Evolutionary conservation across 2,797 vertebrate genomes (phyloP).

Genomic region (Characodon lateralis): DNA sequence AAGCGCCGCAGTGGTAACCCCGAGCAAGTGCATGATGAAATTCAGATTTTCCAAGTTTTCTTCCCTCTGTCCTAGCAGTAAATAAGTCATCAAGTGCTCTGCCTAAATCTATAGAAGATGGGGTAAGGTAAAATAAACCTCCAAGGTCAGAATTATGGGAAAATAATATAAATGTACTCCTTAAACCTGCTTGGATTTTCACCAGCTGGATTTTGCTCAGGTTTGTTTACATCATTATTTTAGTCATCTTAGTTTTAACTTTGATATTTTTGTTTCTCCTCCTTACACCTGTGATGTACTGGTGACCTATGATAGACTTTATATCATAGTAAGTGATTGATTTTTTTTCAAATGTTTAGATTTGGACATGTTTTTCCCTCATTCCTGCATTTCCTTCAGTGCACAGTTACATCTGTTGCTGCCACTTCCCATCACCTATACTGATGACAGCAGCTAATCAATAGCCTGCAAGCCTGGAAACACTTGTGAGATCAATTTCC

Average conservation of each 20-base stretch:
- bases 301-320: no score
- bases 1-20: background rate
- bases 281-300: background rate
- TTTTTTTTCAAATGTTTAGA: background rate
- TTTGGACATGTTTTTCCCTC: background rate
- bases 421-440: slow-evolving; percentile 60
- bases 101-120: background rate
- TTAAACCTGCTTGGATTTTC: no score
- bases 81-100: background rate
- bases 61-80: background rate
- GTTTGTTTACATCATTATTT: background rate
- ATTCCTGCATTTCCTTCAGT: background rate
- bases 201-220: no score
- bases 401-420: slow-evolving; percentile 14
- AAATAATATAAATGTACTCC: background rate
- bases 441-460: slow-evolving; percentile 68
- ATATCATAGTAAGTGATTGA: background rate
- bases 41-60: background rate
- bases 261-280: background rate
- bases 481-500: slow-evolving; percentile 63
- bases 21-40: no score
- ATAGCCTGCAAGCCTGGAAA: slow-evolving; percentile 58
- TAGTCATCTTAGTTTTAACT: background rate
- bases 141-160: background rate
- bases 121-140: background rate